Evolutionary conservation across 1,140 invertebrate genomes (phyloP).

Genomic region (Lithobius niger): DNA sequence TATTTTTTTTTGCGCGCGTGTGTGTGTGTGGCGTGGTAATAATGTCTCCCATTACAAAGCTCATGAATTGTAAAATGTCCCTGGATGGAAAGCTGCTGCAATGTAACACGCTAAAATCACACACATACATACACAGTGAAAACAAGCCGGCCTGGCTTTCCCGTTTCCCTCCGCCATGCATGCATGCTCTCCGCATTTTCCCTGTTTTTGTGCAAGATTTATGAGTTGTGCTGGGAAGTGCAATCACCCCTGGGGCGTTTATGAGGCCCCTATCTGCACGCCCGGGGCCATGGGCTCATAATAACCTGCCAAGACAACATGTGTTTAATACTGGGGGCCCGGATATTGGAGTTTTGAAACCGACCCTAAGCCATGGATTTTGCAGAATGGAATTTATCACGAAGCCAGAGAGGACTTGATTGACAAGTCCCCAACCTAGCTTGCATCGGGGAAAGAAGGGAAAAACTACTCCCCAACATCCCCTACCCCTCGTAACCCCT

Average conservation of each 20-base stretch:
- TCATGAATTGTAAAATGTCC: conserved; percentile 7
- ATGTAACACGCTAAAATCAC: neutral
- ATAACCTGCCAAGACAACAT: conserved; percentile 5
- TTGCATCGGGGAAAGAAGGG: no score
- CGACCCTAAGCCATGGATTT: neutral
- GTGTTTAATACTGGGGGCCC: conserved; percentile 2
- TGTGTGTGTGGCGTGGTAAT: no score
- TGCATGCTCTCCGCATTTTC: neutral
- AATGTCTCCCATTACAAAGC: neutral
- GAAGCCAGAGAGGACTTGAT: neutral
- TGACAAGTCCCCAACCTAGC: neutral
- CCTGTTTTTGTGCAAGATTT: neutral
- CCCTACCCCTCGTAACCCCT: no score
- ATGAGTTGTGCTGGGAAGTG: neutral
- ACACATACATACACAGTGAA: neutral
- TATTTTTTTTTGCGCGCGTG: no score
- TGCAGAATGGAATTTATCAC: neutral
- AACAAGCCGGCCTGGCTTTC: neutral
- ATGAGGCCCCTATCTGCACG: neutral
- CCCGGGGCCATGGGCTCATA: no score
- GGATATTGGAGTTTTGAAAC: conserved; percentile 5
- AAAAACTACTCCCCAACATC: no score
- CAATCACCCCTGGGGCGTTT: neutral
- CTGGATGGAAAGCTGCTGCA: neutral
- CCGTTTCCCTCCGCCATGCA: neutral